Percentiles rank a stretch among this genome's conserved stretches.
phyloP scores from a whole-genome alignment of 2,888 invertebrate species.

The Cryptops parisi region DNA sequence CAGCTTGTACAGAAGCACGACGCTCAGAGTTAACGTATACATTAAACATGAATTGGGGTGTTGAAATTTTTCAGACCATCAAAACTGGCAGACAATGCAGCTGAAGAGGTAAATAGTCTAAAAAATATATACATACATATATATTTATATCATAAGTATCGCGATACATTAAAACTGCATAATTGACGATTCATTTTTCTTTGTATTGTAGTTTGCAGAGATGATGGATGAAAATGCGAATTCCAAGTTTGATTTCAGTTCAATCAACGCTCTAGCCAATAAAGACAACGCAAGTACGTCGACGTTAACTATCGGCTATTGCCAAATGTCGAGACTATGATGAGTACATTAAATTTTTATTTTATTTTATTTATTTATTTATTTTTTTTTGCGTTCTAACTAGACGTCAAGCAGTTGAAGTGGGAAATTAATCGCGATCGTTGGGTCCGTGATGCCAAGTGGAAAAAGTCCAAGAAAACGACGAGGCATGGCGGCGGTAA shows the following conservation, averaged over 20 bases:
- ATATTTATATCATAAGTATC: neutral
- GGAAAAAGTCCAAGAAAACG: conserved; percentile 14
- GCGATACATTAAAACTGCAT: too few species aligned
- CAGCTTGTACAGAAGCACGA: too few species aligned
- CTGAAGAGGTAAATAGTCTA: conserved; percentile 26
- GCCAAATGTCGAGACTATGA: neutral
- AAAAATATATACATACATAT: neutral
- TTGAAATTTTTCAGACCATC: too few species aligned
- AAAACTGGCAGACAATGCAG: too few species aligned
- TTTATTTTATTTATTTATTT: conserved; percentile 1
- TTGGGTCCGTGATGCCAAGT: conserved; percentile 21
- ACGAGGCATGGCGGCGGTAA: too few species aligned
- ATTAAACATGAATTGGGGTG: too few species aligned
- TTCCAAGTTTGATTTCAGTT: conserved; percentile 44
- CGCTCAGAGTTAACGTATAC: too few species aligned
- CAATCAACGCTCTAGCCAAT: conserved; percentile 37
- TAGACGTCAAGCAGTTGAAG: conserved; percentile 30
- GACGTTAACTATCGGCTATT: too few species aligned
- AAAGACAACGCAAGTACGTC: conserved; percentile 31
- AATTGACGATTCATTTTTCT: too few species aligned
- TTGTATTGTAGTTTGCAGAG: conserved; percentile 53
- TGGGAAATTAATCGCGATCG: conserved; percentile 31
- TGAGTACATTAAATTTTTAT: neutral
- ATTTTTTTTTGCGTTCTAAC: conserved; percentile 14
- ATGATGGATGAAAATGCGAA: conserved; percentile 66